Percentiles rank a stretch among this genome's conserved stretches.
Evolutionary conservation across 2,113 vertebrate genomes (phyloP).

Genomic region (Perca flavescens): DNA sequence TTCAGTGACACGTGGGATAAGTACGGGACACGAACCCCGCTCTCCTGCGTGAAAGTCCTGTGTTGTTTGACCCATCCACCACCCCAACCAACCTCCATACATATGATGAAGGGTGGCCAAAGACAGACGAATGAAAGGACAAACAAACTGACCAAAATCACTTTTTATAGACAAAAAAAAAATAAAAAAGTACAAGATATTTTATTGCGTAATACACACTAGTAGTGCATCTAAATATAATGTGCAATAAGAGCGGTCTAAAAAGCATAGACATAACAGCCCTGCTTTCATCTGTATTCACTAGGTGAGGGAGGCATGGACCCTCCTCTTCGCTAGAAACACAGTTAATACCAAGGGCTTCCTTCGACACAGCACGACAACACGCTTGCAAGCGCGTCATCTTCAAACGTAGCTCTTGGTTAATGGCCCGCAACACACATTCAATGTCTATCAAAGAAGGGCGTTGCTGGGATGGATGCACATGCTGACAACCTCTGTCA

Average conservation of each 20-base stretch:
- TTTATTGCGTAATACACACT: background rate
- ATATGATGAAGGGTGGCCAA: too few relatives aligned
- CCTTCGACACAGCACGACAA: slow-evolving; percentile 27
- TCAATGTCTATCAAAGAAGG: slow-evolving; percentile 70
- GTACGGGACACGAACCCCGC: too few relatives aligned
- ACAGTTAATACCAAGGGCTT: slow-evolving; percentile 48
- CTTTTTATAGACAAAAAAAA: too few relatives aligned
- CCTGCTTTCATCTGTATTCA: slow-evolving; percentile 54
- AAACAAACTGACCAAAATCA: background rate
- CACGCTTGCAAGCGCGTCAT: slow-evolving; percentile 43
- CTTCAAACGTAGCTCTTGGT: slow-evolving; percentile 53
- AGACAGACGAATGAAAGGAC: background rate
- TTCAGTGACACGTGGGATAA: too few relatives aligned
- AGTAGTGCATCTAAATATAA: background rate
- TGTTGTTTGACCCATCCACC: too few relatives aligned
- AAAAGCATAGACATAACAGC: slow-evolving; percentile 1
- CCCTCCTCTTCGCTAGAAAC: slow-evolving; percentile 36
- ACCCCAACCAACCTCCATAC: too few relatives aligned
- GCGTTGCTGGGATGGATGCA: slow-evolving; percentile 66
- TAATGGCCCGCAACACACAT: slow-evolving; percentile 71
- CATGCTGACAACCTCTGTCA: slow-evolving; percentile 61
- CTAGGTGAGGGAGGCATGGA: slow-evolving; percentile 24
- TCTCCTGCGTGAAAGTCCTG: too few relatives aligned
- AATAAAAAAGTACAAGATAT: background rate
- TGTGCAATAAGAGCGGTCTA: slow-evolving; percentile 1